A percentile compares a stretch with the other conserved stretches of the same genome.
phyloP scores from a whole-genome alignment of 1,140 invertebrate genomes.

The Bombus waltoni region DNA sequence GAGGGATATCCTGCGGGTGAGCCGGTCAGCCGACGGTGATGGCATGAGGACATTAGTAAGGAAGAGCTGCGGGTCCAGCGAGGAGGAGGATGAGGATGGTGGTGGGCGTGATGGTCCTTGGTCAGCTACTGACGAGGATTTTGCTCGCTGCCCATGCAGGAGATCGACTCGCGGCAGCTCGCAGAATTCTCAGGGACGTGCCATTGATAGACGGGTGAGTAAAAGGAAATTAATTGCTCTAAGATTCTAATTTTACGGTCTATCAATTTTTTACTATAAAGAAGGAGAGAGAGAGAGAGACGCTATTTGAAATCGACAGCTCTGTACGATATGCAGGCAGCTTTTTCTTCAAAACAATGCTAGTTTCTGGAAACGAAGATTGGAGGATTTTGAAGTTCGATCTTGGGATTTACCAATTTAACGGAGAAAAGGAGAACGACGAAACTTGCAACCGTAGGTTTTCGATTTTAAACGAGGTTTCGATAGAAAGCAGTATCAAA shows the following conservation, averaged over 20 bases:
- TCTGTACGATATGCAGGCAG: no score
- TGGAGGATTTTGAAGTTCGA: no score
- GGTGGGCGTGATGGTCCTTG: conserved; percentile 81
- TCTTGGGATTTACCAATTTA: no score
- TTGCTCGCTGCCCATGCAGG: conserved; percentile 79
- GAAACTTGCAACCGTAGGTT: no score
- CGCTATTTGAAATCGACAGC: no score
- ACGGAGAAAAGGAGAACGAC: no score
- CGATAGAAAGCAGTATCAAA: no score
- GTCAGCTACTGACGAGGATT: conserved; percentile 80
- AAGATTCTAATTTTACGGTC: neutral
- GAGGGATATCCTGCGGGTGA: conserved; percentile 55
- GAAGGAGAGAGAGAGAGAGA: no score
- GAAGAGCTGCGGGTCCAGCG: conserved; percentile 77
- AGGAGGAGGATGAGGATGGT: conserved; percentile 82
- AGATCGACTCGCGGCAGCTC: conserved; percentile 80
- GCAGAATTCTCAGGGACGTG: conserved; percentile 79
- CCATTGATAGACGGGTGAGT: conserved; percentile 81
- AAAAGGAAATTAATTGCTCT: neutral
- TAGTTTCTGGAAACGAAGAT: no score
- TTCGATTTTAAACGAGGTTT: no score
- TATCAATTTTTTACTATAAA: no score
- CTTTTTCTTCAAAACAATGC: no score
- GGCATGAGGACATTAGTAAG: conserved; percentile 81
- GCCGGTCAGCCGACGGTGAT: conserved; percentile 72